These are phyloP conservation scores for Anodontia alba DNA, from an alignment of 2,888 invertebrate genomes.

Conservation along the genomic window DNA sequence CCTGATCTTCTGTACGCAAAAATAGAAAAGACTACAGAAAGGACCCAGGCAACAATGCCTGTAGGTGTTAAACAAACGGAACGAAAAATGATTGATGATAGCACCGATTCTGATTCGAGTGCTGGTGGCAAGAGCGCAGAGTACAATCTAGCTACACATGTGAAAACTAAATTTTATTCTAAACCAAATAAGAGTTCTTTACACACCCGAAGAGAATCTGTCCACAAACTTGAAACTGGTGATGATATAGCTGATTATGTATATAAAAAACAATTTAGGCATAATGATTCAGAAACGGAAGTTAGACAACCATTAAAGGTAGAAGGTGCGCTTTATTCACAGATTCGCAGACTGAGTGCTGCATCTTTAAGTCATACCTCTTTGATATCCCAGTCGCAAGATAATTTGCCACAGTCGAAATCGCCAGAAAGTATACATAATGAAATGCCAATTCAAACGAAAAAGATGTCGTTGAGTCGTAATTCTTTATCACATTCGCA, in stretches of 20 bases:
- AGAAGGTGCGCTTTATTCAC: constrained; percentile 47
- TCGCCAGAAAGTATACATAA: constrained; percentile 6
- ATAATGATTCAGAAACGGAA: background rate
- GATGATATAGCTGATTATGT: background rate
- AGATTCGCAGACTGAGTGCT: constrained; percentile 35
- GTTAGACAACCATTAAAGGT: background rate
- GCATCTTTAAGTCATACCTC: constrained; percentile 23
- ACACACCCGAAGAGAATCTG: background rate
- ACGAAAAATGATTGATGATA: no score
- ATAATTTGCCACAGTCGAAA: background rate
- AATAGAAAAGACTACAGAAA: constrained; percentile 22
- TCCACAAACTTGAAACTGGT: background rate
- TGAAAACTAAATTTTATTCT: background rate
- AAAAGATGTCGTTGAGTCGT: background rate
- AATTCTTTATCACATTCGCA: background rate
- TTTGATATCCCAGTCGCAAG: background rate
- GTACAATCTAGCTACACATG: background rate
- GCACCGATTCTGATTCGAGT: background rate
- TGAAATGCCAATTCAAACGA: background rate
- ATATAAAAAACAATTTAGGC: background rate
- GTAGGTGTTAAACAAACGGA: no score
- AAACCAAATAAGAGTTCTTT: background rate
- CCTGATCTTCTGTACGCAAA: constrained; percentile 49
- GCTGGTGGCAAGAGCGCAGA: background rate
- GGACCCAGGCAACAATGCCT: no score